These are phyloP conservation scores for Conopomorpha cramerella DNA, from an alignment of 1,140 invertebrate genomes.

Conservation along the genomic window DNA sequence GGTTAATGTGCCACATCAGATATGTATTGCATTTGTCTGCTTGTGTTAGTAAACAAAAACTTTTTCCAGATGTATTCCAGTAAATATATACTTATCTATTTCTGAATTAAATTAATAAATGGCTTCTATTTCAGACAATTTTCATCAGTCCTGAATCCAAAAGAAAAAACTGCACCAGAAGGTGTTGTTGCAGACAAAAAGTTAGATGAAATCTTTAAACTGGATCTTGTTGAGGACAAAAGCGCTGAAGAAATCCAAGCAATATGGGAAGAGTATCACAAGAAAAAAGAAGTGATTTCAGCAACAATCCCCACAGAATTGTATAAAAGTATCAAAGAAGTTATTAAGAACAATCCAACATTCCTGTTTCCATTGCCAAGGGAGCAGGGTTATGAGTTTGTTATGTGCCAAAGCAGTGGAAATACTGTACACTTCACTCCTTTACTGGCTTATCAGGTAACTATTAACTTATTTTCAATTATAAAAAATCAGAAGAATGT, in stretches of 20 bases:
- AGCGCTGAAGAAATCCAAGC: conserved; percentile 71
- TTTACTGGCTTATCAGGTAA: conserved; percentile 82
- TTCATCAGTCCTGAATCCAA: conserved; percentile 62
- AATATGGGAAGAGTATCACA: conserved; percentile 84
- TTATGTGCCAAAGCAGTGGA: conserved; percentile 76
- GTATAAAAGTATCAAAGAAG: conserved; percentile 64
- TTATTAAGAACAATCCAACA: conserved; percentile 65
- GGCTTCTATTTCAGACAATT: conserved; percentile 58
- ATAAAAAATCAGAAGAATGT: neutral
- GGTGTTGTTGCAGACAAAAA: conserved; percentile 51
- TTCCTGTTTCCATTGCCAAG: conserved; percentile 85
- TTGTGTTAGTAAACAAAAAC: conserved; percentile 1
- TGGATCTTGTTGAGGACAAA: conserved; percentile 77
- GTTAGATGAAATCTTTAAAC: conserved; percentile 77
- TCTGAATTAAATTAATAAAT: conserved; percentile 2
- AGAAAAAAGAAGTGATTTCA: conserved; percentile 73
- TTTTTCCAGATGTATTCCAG: conserved; percentile 3
- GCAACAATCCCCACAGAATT: conserved; percentile 68
- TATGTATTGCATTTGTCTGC: no score
- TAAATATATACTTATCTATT: neutral
- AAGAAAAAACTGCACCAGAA: conserved; percentile 33
- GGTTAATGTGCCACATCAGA: neutral
- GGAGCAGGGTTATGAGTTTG: conserved; percentile 86
- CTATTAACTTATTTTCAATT: neutral
- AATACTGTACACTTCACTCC: conserved; percentile 85